Evolutionary conservation across 2,113 vertebrate species (phyloP).

Genomic region (Pseudorhombus dupliciocellatus): DNA sequence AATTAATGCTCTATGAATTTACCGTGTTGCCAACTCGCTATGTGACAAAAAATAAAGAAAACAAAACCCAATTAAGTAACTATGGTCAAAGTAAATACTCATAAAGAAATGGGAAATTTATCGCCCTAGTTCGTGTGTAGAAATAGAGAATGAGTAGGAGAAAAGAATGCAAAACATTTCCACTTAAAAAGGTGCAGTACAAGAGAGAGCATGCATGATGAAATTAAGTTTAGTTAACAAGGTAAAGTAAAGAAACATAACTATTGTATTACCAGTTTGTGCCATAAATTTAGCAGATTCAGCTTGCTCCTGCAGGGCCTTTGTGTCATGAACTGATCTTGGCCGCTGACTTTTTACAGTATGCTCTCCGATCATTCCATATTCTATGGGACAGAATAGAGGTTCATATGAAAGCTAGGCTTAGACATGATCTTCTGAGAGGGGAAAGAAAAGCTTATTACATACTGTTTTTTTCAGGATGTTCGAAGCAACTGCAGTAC

Average conservation of each 20-base stretch:
- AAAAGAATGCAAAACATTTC: constrained; percentile 82
- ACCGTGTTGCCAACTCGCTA: constrained; percentile 57
- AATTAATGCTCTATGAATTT: constrained; percentile 67
- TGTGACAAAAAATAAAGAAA: constrained; percentile 70
- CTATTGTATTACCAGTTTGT: constrained; percentile 99
- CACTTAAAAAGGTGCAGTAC: constrained; percentile 95
- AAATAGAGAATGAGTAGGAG: constrained; percentile 84
- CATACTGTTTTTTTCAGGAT: constrained; percentile 72
- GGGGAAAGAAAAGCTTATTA: constrained; percentile 74
- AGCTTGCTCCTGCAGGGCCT: constrained; percentile 99
- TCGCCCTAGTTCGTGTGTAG: constrained; percentile 76
- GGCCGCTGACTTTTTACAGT: constrained; percentile 99
- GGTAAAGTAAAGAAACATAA: constrained; percentile 92
- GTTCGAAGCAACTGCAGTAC: constrained; percentile 74
- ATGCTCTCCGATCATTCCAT: constrained; percentile 99
- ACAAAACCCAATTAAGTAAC: constrained; percentile 69
- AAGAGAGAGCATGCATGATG: constrained; percentile 99
- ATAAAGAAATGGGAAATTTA: constrained; percentile 55
- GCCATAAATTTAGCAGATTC: constrained; percentile 99
- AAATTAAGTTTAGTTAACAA: constrained; percentile 98
- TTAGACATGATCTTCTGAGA: constrained; percentile 82
- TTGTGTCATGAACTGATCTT: constrained; percentile 99
- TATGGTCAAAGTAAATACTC: constrained; percentile 69
- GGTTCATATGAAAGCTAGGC: constrained; percentile 97
- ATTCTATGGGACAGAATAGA: constrained; percentile 99